These are phyloP conservation scores for Temnopleurus reevesii DNA, from an alignment of 53 echinoderm and acorn worm genomes.

Conservation along the genomic window DNA sequence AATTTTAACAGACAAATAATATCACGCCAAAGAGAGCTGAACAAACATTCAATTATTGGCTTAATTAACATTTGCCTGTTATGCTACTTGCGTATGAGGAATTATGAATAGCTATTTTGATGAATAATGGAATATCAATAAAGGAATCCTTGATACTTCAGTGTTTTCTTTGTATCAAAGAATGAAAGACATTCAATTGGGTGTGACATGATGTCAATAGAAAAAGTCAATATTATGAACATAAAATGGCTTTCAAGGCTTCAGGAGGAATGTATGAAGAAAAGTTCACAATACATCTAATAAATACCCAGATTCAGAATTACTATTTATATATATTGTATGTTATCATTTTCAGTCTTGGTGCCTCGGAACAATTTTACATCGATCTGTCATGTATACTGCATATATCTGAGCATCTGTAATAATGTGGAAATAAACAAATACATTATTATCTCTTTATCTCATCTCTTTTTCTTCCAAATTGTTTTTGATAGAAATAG, in stretches of 20 bases:
- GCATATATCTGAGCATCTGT: too few relatives aligned
- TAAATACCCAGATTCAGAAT: background rate
- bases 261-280: too few relatives aligned
- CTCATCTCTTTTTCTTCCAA: too few relatives aligned
- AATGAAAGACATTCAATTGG: background rate
- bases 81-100: background rate
- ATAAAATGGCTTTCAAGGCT: background rate
- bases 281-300: background rate
- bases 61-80: background rate
- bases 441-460: too few relatives aligned
- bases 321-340: too few relatives aligned
- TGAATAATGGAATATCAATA: background rate
- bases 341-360: too few relatives aligned
- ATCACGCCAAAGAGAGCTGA: background rate
- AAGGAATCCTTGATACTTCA: background rate
- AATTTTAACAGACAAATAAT: conserved; percentile 22
- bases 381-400: too few relatives aligned
- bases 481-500: background rate
- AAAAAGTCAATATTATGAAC: background rate
- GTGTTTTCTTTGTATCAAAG: background rate
- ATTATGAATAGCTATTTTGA: background rate
- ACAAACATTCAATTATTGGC: background rate
- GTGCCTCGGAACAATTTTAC: too few relatives aligned
- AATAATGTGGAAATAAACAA: too few relatives aligned
- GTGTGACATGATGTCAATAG: background rate